Evolutionary conservation across 2,888 invertebrate species (phyloP), one percentile per base, ranked within the genome.

Genomic region (Leptodirus hochenwartii): DNA sequence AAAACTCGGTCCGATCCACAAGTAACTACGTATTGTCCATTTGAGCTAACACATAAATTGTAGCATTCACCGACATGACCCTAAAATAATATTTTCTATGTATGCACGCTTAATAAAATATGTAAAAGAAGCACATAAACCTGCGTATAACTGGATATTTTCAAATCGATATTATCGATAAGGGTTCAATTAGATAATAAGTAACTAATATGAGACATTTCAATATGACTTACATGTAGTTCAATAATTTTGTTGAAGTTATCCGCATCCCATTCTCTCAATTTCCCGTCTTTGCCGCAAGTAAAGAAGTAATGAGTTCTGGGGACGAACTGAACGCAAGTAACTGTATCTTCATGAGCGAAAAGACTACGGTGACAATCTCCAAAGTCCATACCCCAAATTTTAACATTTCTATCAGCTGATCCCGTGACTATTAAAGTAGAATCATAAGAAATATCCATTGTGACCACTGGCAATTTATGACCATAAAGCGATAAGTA

Each of bases 371-470:
- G 74, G 58, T 91, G 95, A 43, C 93, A 95, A 54, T 98, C 93
- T n/a, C 96, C 96, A 53, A 91, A 96, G 57, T 96, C 93, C 58
- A 96, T 66, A 17, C 96, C 96, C 96, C 96, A 99, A 37, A 98
- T 76, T 61, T 95, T 93, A 15, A 96, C 70, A 52, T 87, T 93
- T 22, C 91, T 69, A 60, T 98, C 98, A 0, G 84, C 82, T 3
- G 95, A 93, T 5, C 95, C 96, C 0, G 96, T 93, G 6, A 75
- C 84, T 38, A 96, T 78, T 14, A 96, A 51, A 6, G 69, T 67
- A 0, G 78, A 79, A 52, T 90, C 90, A 41, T 77, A 76, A 9
- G 87, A 87, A 34, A 96, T 88, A 50, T 96, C 95, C 63, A 96
- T 64, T 45, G 85, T 84, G 0, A 84, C 61, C 1, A 96, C 87